Evolutionary conservation across 1,140 invertebrate species (phyloP), one percentile per base, ranked within the genome.

Genomic region (Subanguina moxae): DNA sequence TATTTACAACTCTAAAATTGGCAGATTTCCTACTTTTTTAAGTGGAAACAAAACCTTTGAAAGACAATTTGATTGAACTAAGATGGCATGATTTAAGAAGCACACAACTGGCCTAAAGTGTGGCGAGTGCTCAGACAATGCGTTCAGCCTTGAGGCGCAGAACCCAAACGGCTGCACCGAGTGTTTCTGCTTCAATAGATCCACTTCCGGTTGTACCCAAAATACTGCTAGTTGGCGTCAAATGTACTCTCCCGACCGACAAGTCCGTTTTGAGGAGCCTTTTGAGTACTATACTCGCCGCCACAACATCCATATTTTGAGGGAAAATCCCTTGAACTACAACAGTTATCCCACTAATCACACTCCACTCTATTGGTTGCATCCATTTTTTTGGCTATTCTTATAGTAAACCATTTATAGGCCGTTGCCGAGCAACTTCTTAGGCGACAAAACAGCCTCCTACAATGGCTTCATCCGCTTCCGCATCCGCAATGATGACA

Each of bases 121-220:
- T 83, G 90, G 94, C 71, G 83, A 88, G 0, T 98, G 95, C 81
- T 87, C 88, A 68, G 89, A 91, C 27, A 92, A 92, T 38, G 30
- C 91, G 1, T 98, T 93, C 83, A 90, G 94, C 83, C 84, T 99
- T 25, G 90, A 94, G 83, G 86, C 87, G 8, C 84, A 78, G 38
- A 97, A 97, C 83, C 88, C 90, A 0, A 87, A 89, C 5, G 95
- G 95, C 0, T 98, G 95, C 80, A 95, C 92, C 0, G 90, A 92
- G 74, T 98, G 95, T 83, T 97, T 95, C 87, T 99, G 95, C 83
- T 98, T 97, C 83, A 94, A 94, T 5, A 92, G 91, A 79, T 93
- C 93, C 0, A 89, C 88, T 0, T 38, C 32, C 11, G 85, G 88
- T 21, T 97, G 94, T 82, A 65, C 57, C 8, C 80, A 82, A 67